Percentiles rank a stretch among this genome's conserved stretches.
These are phyloP conservation scores for Drosophila stalkeri DNA, from an alignment of 2,888 invertebrate species.

Conservation along the genomic window DNA sequence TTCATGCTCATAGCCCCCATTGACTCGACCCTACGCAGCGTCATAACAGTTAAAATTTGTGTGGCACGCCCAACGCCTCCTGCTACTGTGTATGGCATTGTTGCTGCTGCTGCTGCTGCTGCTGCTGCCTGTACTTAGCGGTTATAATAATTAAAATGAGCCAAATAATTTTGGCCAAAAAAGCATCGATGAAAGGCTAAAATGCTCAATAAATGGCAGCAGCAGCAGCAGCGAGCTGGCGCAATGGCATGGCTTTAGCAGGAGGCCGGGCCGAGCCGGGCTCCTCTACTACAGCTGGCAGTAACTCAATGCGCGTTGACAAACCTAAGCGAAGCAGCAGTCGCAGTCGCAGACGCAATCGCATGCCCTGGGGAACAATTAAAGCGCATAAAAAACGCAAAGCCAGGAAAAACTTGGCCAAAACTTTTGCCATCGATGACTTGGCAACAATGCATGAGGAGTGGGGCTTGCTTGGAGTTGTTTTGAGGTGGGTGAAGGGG, in stretches of 20 bases:
- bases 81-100: conserved; percentile 1
- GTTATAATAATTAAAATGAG: conserved; percentile 81
- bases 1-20: conserved; percentile 1
- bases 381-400: conserved; percentile 68
- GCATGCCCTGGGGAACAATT: conserved; percentile 76
- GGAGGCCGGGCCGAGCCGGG: no score
- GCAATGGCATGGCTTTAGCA: background rate
- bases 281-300: background rate
- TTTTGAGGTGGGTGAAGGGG: no score
- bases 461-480: background rate
- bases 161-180: conserved; percentile 77
- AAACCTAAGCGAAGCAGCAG: background rate
- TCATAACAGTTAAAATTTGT: conserved; percentile 77
- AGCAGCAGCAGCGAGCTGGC: conserved; percentile 45
- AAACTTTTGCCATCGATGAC: conserved; percentile 79
- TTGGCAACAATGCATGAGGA: conserved; percentile 34
- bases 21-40: conserved; percentile 33
- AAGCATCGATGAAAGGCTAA: conserved; percentile 80
- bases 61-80: conserved; percentile 24
- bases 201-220: conserved; percentile 77
- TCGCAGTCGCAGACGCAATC: background rate
- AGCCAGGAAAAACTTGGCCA: conserved; percentile 66
- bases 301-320: conserved; percentile 66
- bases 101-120: conserved; percentile 41
- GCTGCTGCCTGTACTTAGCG: conserved; percentile 64